Evolutionary conservation across 2,113 vertebrate genomes (phyloP).

Genomic region (Panthera tigris): DNA sequence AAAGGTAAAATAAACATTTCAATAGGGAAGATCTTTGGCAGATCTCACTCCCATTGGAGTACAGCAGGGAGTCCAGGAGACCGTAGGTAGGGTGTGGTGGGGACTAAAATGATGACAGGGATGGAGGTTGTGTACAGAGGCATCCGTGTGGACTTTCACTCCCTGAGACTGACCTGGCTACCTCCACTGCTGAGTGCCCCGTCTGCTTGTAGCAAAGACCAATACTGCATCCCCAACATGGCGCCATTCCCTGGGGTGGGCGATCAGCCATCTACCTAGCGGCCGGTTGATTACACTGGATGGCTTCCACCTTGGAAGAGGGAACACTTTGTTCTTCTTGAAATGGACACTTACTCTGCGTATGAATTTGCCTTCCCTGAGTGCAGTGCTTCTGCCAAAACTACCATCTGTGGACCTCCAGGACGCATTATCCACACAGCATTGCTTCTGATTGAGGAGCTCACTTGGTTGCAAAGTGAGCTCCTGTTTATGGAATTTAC

Average conservation of each 20-base stretch:
- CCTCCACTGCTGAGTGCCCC: not conserved
- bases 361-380: not conserved
- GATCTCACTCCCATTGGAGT: not conserved
- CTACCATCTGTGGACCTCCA: not conserved
- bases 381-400: not conserved
- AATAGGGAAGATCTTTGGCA: not conserved
- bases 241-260: not conserved
- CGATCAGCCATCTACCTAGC: not conserved
- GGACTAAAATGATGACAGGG: not conserved
- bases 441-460: not conserved
- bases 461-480: not conserved
- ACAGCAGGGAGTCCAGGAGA: not conserved
- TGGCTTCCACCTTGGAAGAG: not conserved
- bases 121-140: not conserved
- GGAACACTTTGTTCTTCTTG: not conserved
- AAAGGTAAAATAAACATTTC: not conserved
- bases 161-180: not conserved
- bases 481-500: not conserved
- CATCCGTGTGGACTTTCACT: not conserved
- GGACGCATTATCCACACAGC: not conserved
- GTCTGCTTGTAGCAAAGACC: not conserved
- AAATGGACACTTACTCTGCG: not conserved
- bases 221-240: not conserved
- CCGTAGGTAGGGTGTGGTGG: not conserved
- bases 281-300: not conserved